Evolutionary conservation across 2,888 invertebrate species (phyloP).

Genomic region (Automeris io): DNA sequence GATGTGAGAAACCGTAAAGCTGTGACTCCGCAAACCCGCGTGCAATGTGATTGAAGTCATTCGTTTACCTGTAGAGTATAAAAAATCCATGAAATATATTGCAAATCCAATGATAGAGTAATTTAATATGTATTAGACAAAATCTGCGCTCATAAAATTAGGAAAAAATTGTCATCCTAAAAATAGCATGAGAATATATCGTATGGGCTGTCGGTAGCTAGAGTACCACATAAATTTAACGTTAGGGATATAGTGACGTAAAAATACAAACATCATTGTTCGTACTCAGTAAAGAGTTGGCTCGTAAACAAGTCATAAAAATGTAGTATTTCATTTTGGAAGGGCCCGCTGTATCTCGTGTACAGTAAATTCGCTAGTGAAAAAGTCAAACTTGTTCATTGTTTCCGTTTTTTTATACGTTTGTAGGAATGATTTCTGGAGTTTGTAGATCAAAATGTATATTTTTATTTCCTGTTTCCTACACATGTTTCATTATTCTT

Average conservation of each 20-base stretch:
- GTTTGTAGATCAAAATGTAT: too few species aligned
- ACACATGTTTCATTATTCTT: too few species aligned
- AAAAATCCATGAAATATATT: too few species aligned
- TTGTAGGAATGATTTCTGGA: constrained; percentile 22
- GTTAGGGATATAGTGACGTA: constrained; percentile 30
- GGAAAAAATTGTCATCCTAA: background rate
- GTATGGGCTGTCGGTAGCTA: background rate
- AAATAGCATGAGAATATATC: background rate
- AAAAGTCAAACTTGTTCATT: constrained; percentile 43
- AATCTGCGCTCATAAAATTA: background rate
- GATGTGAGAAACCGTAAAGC: too few species aligned
- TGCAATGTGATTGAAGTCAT: too few species aligned
- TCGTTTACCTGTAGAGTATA: too few species aligned
- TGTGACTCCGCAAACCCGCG: too few species aligned
- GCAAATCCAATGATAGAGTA: too few species aligned
- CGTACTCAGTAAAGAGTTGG: constrained; percentile 46
- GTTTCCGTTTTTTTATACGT: constrained; percentile 40
- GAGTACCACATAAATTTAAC: constrained; percentile 23
- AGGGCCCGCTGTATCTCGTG: constrained; percentile 24
- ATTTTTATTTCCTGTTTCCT: too few species aligned
- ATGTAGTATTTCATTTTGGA: constrained; percentile 43
- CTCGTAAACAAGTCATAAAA: constrained; percentile 61
- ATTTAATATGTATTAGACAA: too few species aligned
- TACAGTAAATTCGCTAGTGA: constrained; percentile 43
- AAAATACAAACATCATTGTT: constrained; percentile 42